Evolutionary conservation across 2,113 vertebrate genomes (phyloP).

Genomic region (Carettochelys insculpta): DNA sequence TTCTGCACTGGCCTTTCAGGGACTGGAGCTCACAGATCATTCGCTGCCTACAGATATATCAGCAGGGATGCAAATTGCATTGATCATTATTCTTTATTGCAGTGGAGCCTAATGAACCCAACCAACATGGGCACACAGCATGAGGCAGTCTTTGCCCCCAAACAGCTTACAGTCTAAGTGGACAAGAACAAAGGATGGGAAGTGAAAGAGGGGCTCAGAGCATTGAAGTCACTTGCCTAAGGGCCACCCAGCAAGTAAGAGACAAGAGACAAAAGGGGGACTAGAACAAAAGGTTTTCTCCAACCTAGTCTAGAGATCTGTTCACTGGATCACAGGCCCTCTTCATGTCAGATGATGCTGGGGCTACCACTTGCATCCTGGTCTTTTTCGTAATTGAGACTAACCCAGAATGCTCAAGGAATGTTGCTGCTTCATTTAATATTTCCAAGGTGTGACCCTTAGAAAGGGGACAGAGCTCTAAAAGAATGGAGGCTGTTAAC

Average conservation of each 20-base stretch:
- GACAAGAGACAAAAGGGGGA: not conserved
- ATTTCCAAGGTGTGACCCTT: not conserved
- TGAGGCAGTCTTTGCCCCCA: not conserved
- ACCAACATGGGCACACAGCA: not conserved
- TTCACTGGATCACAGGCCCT: not conserved
- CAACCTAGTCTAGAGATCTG: not conserved
- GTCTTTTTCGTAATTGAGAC: too few relatives aligned
- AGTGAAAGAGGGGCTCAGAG: not conserved
- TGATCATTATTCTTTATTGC: not conserved
- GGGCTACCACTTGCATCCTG: not conserved
- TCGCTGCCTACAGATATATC: not conserved
- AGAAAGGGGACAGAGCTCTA: not conserved
- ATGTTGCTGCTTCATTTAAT: not conserved
- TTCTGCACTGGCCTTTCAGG: not conserved
- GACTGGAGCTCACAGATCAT: not conserved
- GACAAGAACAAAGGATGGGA: not conserved
- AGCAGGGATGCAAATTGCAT: not conserved
- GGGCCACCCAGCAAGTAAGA: not conserved
- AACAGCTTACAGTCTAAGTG: not conserved
- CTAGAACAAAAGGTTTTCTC: not conserved
- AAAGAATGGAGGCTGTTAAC: not conserved
- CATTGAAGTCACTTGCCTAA: too few relatives aligned
- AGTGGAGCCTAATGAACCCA: not conserved
- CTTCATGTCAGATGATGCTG: rapidly evolving
- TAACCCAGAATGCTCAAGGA: not conserved